phyloP scores from a whole-genome alignment of 2,113 vertebrate species.

The Cynocephalus volans region DNA sequence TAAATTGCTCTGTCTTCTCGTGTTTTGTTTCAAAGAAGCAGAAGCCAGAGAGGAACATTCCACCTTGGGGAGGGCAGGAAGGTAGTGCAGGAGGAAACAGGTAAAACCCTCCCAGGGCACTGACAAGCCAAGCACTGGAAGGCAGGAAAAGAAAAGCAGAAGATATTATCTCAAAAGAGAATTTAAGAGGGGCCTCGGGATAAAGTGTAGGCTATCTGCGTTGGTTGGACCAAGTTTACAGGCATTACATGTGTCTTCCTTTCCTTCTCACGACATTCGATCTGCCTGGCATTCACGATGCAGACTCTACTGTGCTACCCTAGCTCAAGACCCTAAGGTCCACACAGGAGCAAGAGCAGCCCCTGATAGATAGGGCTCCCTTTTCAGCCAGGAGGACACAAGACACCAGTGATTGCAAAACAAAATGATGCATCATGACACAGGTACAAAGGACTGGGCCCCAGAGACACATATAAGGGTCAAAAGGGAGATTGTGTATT shows the following conservation, averaged over 20 bases:
- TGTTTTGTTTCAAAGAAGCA: conserved; percentile 51
- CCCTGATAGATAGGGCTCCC: neutral
- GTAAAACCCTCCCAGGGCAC: neutral
- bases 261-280: neutral
- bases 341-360: neutral
- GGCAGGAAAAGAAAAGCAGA: neutral
- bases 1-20: neutral
- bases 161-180: neutral
- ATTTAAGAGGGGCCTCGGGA: neutral
- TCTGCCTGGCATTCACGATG: neutral
- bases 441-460: neutral
- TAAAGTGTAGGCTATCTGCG: neutral
- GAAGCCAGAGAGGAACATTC: neutral
- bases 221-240: neutral
- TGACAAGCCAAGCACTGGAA: neutral
- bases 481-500: neutral
- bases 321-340: neutral
- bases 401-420: neutral
- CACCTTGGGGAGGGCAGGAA: neutral
- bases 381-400: neutral
- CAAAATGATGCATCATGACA: neutral
- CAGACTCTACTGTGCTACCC: neutral
- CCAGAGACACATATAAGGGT: neutral
- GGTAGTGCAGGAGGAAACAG: neutral
- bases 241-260: neutral